Evolutionary conservation across 2,113 vertebrate genomes (phyloP), one percentile per base, ranked within the genome.

Genomic region (Calypte anna): DNA sequence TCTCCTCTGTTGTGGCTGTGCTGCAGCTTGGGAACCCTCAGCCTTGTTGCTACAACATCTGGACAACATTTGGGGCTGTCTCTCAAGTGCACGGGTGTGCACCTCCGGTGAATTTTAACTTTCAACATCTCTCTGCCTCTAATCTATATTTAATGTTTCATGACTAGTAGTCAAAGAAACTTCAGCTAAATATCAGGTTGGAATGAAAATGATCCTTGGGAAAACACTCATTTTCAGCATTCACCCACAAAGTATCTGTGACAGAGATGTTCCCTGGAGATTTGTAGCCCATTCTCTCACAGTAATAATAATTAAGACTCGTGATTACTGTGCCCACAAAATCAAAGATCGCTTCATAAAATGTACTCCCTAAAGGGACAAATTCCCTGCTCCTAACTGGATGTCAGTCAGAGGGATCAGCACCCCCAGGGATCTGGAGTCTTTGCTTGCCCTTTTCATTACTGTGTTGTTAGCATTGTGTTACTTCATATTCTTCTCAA

Each of bases 141-240:
- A 98, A 98, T 98, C 97, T 98, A 98, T 98, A 98, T 98, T 98
- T 98, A 98, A 98, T 98, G 98, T 97, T 98, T 98, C 97, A 96
- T 98, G 98, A 98, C 98, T 98, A 92, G 95, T 98, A 98, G 97
- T 98, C 97, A 97, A 97, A 98, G 98, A 97, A 97, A 97, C 94
- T 98, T 97, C 97, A 96, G 95, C 97, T 98, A 97, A 98, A 97
- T 98, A 98, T 97, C 97, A 98, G 97, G 95, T 96, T 97, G 97
- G 97, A 98, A 98, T 98, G 97, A 98, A 98, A 98, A 98, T 97
- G 97, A 98, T 98, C 97, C 96, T 97, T 97, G 98, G 97, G 97
- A 98, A 98, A 97, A 96, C 93, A 96, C 88, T 97, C 70, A 87
- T 96, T 98, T 97, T 96, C 95, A 98, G 94, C 62, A 16, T 94